Evolutionary conservation across 2,888 invertebrate genomes (phyloP), one percentile per base, ranked within the genome.

Genomic region (Metacarcinus magister): DNA sequence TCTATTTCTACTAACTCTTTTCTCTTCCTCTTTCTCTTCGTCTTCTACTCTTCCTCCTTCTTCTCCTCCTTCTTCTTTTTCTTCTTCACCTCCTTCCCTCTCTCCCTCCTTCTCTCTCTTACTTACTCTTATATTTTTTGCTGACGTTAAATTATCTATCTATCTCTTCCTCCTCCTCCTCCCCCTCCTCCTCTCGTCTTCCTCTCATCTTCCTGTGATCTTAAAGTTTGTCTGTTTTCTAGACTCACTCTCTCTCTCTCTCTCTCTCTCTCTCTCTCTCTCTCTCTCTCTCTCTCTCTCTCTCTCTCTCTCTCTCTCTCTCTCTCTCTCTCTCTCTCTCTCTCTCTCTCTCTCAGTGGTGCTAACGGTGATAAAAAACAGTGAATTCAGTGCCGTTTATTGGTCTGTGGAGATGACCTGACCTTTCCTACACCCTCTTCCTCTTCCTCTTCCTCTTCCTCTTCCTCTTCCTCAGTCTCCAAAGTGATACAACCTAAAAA

Each of bases 241-340:
- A 46, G 46, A n/a, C n/a, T n/a, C n/a, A n/a, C n/a, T 54, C 54
- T 54, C 13, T 13, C 13, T 54, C 54, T 54, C 13, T 13, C 13
- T 54, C 54, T 54, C 13, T 13, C 13, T 67, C 67, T 67, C 23
- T 23, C 23, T 67, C 67, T 67, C 23, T 23, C 67, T 67, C 75
- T 2, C 3, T 75, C 75, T 75, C 28, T 75, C n/a, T n/a, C 28
- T 75, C 28, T 75, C 28, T 75, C 75, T n/a, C n/a, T 75, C 75
- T 75, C 28, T 75, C n/a, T n/a, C 28, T 75, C 28, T 75, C 28
- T 75, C 75, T 75, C 32, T 82, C 82, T 82, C 32, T 82, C 82
- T 82, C 82, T 82, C 82, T 82, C 82, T 82, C 82, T 82, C 82
- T 82, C 82, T 82, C 82, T 82, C 82, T 82, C 82, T 82, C 82